These are phyloP conservation scores for Diabrotica undecimpunctata DNA, from an alignment of 1,140 invertebrate species.

Conservation along the genomic window DNA sequence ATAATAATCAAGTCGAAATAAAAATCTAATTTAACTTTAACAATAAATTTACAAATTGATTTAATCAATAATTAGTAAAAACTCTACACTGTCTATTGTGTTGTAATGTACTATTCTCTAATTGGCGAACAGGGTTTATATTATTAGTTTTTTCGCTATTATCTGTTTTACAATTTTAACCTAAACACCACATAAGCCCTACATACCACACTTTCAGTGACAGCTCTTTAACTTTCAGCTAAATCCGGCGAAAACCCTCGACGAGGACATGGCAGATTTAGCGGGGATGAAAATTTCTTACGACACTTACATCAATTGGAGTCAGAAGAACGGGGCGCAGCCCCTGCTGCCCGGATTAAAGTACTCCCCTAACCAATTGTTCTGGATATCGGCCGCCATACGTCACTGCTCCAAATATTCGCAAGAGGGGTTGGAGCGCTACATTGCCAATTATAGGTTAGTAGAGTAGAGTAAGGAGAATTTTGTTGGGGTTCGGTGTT, in stretches of 20 bases:
- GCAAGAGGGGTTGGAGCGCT: conserved; percentile 58
- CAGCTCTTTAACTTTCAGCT: conserved; percentile 20
- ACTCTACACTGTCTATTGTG: too few species aligned
- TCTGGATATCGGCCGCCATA: conserved; percentile 64
- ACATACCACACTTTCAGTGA: background rate
- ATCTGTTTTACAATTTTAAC: too few species aligned
- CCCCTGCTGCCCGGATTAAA: conserved; percentile 64
- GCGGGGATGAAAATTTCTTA: conserved; percentile 83
- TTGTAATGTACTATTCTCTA: too few species aligned
- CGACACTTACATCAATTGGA: conserved; percentile 73
- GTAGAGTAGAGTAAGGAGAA: background rate
- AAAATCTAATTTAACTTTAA: too few species aligned
- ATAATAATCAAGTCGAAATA: too few species aligned
- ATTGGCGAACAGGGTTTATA: too few species aligned
- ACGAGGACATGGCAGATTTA: conserved; percentile 87
- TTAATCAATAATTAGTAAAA: too few species aligned
- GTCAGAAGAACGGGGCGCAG: conserved; percentile 60
- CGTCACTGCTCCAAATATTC: conserved; percentile 63
- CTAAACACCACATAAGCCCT: too few species aligned
- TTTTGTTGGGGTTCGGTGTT: too few species aligned
- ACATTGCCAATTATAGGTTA: conserved; percentile 55
- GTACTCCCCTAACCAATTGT: conserved; percentile 63
- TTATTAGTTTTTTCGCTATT: too few species aligned
- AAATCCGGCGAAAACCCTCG: conserved; percentile 84
- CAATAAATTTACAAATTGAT: too few species aligned